A percentile compares a stretch with the other conserved stretches of the same genome.
These are phyloP conservation scores for Circaetus cinerascens DNA, from an alignment of 2,113 vertebrate species.

Conservation along the genomic window DNA sequence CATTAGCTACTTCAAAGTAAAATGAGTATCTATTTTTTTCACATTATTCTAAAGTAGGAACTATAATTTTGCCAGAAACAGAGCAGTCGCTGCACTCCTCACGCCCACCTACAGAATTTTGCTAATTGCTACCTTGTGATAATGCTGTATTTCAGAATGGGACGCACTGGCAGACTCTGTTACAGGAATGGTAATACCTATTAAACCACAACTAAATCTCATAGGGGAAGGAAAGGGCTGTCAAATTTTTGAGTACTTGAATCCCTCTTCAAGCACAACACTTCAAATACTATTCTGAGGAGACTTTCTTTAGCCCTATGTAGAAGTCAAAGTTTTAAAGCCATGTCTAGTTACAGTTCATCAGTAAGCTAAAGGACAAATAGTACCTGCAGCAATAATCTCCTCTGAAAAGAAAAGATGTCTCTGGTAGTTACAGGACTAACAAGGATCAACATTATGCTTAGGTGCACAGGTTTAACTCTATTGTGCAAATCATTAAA, in stretches of 20 bases:
- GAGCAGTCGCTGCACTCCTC: neutral
- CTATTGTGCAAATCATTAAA: neutral
- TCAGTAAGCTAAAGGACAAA: neutral
- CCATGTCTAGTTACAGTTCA: neutral
- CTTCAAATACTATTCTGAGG: neutral
- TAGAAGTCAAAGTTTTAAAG: neutral
- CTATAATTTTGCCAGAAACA: neutral
- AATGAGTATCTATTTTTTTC: neutral
- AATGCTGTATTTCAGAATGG: neutral
- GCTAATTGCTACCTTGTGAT: neutral
- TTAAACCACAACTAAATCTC: neutral
- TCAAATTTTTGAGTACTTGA: neutral
- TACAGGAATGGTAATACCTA: neutral
- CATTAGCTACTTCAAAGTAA: neutral
- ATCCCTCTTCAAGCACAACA: neutral
- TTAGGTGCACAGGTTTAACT: neutral
- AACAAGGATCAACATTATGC: neutral
- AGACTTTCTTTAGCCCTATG: neutral
- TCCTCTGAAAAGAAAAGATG: neutral
- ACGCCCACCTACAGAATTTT: accelerated
- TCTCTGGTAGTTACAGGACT: neutral
- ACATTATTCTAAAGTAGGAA: neutral
- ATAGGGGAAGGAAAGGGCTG: neutral
- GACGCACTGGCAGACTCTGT: neutral
- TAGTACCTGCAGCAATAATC: neutral